Evolutionary conservation across 2,797 vertebrate species (phyloP), one percentile per base, ranked within the genome.

Genomic region (Peromyscus nudipes): DNA sequence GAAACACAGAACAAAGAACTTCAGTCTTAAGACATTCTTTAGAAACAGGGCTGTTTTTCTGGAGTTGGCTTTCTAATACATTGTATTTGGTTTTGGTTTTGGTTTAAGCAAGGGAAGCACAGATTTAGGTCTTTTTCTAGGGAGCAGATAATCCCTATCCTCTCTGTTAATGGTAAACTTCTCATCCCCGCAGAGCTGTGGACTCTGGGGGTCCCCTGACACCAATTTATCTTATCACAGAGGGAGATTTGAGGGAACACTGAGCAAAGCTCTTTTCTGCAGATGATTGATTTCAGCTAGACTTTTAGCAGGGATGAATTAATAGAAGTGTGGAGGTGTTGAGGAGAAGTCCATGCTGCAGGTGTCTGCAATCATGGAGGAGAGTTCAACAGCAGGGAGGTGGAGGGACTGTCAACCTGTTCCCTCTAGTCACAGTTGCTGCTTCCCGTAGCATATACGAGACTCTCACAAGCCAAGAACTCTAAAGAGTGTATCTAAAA

Each of bases 331-430:
- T 3, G 2, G 34, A 27, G 46, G 60, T 16, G 23, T 3, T 2
- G 16, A 29, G 31, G 69, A 17, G 29, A 60, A 4, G 29, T 62
- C 25, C 16, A n/a, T n/a, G 55, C 31, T 60, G 37, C 17, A n/a
- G 49, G 16, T 31, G 34, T 55, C 79, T n/a, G 37, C 0, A 31
- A 3, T 69, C 89, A 40, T 43, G 80, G 77, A 55, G 76, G 17
- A 67, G 16, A 75, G n/a, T 77, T 76, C 37, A 60, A 11, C 19
- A 4, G 46, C 12, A 27, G 40, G 57, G 84, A 77, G 43, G 12
- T 1, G 0, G 49, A 86, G 17, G 2, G 5, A 19, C 19, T 79
- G 10, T 25, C 40, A 27, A 16, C 27, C 6, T 31, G 8, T 43
- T 57, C 43, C 65, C 31, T 83, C 34, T 19, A 14, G 5, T 60